Base-by-base conservation (phyloP, 1,140 invertebrate species). In the Bombus huntii region DNA sequence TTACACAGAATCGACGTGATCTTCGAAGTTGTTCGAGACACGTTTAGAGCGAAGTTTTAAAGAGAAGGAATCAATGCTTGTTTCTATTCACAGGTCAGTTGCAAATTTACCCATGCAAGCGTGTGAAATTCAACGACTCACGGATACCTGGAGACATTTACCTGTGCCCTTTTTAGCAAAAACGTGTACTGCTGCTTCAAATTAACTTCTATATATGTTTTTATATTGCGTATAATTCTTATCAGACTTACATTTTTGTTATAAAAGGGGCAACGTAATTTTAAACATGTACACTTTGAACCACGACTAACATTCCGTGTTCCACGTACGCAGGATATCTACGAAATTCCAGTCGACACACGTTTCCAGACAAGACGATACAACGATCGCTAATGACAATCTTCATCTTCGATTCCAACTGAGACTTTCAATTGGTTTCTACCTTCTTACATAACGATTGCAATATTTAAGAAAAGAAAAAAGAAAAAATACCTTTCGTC, bases 221-320 rank as follows among this genome's bases (percentile, higher is more conserved):
- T 31, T 15, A 15, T 15, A 66, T 31, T 31, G 2, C 65, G 15
- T 15, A 6, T 66, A 66, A 31, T 31, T 28, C 2, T 28, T 13
- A 12, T 72, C 70, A 6, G 18, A 53, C 47, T 53, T 73, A 47
- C 39, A 42, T 77, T 44, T 15, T 77, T 37, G 39, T 37, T 59
- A 15, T 47, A 70, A 18, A 44, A 72, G 3, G 66, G 22, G 37
- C 68, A n/a, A 15, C 10, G 25, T 42, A 78, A 12, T 34, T 34
- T 59, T n/a, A 4, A 37, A 82, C 81, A 53, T 79, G 68, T 9
- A 84, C 83, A 84, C 76, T 84, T 84, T 79, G 83, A 84, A 84
- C 83, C 83, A 84, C 73, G 44, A 81, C 65, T 57, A 68, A 84
- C 82, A 71, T 28, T 79, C 65, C 39, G 37, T 71, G 83, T 57